phyloP scores from a whole-genome alignment of 1,140 invertebrate species.

The Macrotrachela quadricornifera region DNA sequence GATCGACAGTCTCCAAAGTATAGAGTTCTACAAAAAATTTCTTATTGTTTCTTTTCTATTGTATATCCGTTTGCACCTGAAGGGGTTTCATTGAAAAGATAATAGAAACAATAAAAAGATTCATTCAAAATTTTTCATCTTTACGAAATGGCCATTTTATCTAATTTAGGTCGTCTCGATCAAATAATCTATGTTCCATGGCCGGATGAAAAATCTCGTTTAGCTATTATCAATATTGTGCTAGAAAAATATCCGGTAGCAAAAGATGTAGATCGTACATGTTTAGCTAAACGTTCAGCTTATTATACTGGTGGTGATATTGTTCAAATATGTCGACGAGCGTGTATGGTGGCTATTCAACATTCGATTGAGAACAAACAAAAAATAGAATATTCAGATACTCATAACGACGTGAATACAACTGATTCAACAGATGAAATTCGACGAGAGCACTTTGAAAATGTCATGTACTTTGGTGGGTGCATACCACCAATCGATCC shows the following conservation, averaged over 20 bases:
- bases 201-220: conserved; percentile 88
- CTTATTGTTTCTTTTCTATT: too few species aligned
- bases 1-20: too few species aligned
- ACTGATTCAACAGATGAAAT: conserved; percentile 90
- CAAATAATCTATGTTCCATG: conserved; percentile 98
- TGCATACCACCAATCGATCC: conserved; percentile 90
- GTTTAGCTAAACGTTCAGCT: conserved; percentile 81
- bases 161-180: conserved; percentile 53
- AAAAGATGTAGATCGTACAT: conserved; percentile 74
- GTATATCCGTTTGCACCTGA: too few species aligned
- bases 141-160: too few species aligned
- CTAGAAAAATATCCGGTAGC: conserved; percentile 68
- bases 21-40: too few species aligned
- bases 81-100: too few species aligned
- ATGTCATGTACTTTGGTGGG: conserved; percentile 98
- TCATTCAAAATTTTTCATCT: too few species aligned
- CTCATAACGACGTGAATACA: too few species aligned
- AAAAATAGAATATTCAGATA: conserved; percentile 21
- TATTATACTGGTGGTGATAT: conserved; percentile 97
- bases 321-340: conserved; percentile 96
- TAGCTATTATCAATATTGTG: conserved; percentile 55
- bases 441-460: conserved; percentile 84
- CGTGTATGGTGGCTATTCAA: conserved; percentile 92
- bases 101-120: too few species aligned
- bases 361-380: conserved; percentile 79